Evolutionary conservation across 1,140 invertebrate genomes (phyloP), one percentile per base, ranked within the genome.

Genomic region (Cydia fagiglandana): DNA sequence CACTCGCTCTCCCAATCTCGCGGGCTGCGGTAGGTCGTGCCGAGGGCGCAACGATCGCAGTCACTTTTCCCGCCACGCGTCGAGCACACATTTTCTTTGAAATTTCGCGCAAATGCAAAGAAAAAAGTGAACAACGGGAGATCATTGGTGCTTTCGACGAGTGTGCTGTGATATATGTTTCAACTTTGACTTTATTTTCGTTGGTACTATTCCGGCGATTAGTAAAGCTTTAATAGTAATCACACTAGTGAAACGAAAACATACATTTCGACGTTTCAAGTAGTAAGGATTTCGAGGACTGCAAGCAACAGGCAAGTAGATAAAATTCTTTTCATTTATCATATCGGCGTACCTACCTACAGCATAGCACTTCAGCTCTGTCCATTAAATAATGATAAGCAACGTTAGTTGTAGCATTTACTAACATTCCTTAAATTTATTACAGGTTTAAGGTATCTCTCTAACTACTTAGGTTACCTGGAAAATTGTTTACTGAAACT

Each of bases 61-160:
- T 79, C 76, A 47, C 9, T 70, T 53, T 68, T 81, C 79, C 81
- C 86, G 84, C 83, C 82, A 84, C 82, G 81, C 83, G 77, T 79
- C 66, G 76, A 78, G 81, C 77, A 79, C 83, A 85, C 88, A 85
- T 90, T 92, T 91, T 91, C 90, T 92, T 92, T 92, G 90, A 92
- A 89, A 92, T 84, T 92, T 92, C 86, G 85, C 77, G 86, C 74
- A 89, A 91, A 88, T 92, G 88, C 89, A 91, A 92, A 92, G 89
- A 91, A 91, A 88, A 85, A 89, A 91, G 89, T 90, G 88, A 88
- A 83, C 76, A 78, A 78, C 83, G 85, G 84, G 86, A 78, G 79
- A 89, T 81, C 78, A 83, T 85, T 75, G 81, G 91, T 92, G 89
- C 87, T 84, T 83, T 79, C 53, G 15, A 79, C 80, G 77, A 88